These are phyloP conservation scores for Gadus chalcogrammus DNA, from an alignment of 2,113 vertebrate genomes.

Conservation along the genomic window DNA sequence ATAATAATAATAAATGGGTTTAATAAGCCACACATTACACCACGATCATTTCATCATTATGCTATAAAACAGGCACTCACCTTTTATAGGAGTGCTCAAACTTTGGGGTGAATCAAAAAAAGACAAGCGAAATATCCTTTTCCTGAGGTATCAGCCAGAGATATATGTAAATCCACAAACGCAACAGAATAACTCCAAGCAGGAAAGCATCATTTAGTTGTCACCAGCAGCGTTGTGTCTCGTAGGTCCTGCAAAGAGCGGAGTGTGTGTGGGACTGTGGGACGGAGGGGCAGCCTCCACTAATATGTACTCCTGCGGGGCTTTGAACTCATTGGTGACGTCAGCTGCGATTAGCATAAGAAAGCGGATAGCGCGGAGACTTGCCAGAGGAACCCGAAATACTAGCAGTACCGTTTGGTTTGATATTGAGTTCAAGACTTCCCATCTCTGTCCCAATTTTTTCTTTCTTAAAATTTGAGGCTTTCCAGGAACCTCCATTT, in stretches of 20 bases:
- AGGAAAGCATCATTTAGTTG: constrained; percentile 61
- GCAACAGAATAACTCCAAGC: constrained; percentile 47
- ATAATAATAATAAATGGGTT: too few relatives aligned
- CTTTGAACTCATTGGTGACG: constrained; percentile 83
- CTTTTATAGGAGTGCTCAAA: constrained; percentile 22
- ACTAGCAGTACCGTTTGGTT: background rate
- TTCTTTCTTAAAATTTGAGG: too few relatives aligned
- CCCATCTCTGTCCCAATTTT: too few relatives aligned
- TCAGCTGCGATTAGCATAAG: constrained; percentile 87
- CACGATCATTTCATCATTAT: background rate
- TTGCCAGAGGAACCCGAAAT: constrained; percentile 7
- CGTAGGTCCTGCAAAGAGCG: background rate
- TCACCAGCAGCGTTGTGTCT: background rate
- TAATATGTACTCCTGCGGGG: constrained; percentile 66
- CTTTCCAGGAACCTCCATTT: too few relatives aligned
- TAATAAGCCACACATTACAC: too few relatives aligned
- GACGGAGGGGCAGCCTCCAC: too few relatives aligned
- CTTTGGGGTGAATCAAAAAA: constrained; percentile 9
- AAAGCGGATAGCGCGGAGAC: constrained; percentile 61
- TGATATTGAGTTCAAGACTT: too few relatives aligned
- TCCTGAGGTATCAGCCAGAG: constrained; percentile 41
- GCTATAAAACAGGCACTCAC: background rate
- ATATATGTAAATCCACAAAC: constrained; percentile 61
- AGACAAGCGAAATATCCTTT: constrained; percentile 43
- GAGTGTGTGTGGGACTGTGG: constrained; percentile 25